Evolutionary conservation across 2,113 vertebrate species (phyloP).

Genomic region (Scartelaos histophorus): DNA sequence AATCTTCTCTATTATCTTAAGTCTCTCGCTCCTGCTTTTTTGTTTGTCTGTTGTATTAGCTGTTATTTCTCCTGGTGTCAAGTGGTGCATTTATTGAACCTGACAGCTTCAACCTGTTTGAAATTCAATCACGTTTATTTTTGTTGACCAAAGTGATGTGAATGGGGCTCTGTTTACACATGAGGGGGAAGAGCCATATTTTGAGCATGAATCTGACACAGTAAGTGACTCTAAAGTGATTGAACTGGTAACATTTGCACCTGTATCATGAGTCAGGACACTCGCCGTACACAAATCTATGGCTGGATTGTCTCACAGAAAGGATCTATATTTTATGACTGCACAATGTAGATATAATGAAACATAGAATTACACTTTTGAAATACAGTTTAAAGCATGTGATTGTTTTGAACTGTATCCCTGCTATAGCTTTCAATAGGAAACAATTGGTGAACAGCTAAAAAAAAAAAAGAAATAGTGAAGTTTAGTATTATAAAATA

Average conservation of each 20-base stretch:
- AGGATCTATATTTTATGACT: background rate
- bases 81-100: constrained; percentile 15
- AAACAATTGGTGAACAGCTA: background rate
- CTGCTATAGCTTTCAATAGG: background rate
- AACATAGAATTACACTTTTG: no score
- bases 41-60: constrained; percentile 4
- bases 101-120: constrained; percentile 42
- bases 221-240: constrained; percentile 57
- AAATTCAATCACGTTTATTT: constrained; percentile 47
- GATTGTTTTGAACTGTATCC: no score
- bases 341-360: no score
- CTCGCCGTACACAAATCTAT: background rate
- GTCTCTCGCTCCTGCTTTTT: constrained; percentile 13
- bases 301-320: background rate
- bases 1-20: constrained; percentile 18
- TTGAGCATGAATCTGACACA: constrained; percentile 31
- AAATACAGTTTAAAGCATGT: no score
- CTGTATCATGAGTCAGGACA: constrained; percentile 46
- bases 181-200: constrained; percentile 30
- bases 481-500: background rate
- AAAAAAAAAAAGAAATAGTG: background rate
- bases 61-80: constrained; percentile 13
- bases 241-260: constrained; percentile 69
- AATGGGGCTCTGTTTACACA: constrained; percentile 10
- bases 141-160: constrained; percentile 48